These are phyloP conservation scores for Threskiornis aethiopicus DNA, from an alignment of 2,797 vertebrate species.

Conservation along the genomic window DNA sequence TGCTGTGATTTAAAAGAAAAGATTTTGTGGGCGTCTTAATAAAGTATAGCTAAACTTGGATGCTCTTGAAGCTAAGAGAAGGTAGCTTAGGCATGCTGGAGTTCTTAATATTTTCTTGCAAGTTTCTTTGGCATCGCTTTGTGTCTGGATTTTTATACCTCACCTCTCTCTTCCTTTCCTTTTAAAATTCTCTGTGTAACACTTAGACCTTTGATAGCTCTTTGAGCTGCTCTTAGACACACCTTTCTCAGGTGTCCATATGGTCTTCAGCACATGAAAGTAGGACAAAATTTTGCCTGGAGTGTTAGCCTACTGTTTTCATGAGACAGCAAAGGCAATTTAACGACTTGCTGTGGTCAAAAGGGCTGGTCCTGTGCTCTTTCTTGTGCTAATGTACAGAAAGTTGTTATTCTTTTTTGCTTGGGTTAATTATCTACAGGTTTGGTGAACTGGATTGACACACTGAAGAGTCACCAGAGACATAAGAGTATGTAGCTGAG, in stretches of 20 bases:
- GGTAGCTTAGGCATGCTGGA: neutral
- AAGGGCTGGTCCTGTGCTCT: neutral
- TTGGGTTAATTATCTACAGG: slow-evolving; percentile 5
- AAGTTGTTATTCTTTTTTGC: neutral
- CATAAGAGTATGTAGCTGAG: neutral
- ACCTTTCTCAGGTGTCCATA: neutral
- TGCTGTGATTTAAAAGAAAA: neutral
- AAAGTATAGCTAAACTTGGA: neutral
- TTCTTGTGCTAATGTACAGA: slow-evolving; percentile 22
- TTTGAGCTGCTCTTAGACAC: neutral
- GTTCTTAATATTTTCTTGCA: slow-evolving; percentile 18
- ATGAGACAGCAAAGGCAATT: neutral
- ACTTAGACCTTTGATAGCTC: neutral
- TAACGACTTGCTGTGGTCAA: neutral
- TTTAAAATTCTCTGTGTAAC: neutral
- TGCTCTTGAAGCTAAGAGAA: neutral
- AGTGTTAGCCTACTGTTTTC: neutral
- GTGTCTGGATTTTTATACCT: slow-evolving; percentile 31
- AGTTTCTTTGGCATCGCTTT: slow-evolving; percentile 29
- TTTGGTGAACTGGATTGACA: slow-evolving; percentile 8
- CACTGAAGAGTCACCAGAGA: neutral
- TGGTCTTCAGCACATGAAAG: neutral
- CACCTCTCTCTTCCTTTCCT: slow-evolving; percentile 14
- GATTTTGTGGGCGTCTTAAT: neutral
- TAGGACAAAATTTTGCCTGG: neutral